phyloP scores from a whole-genome alignment of 30 jellyfish, hydroid and myxozoan species.

The Hydractinia symbiolongicarpus region DNA sequence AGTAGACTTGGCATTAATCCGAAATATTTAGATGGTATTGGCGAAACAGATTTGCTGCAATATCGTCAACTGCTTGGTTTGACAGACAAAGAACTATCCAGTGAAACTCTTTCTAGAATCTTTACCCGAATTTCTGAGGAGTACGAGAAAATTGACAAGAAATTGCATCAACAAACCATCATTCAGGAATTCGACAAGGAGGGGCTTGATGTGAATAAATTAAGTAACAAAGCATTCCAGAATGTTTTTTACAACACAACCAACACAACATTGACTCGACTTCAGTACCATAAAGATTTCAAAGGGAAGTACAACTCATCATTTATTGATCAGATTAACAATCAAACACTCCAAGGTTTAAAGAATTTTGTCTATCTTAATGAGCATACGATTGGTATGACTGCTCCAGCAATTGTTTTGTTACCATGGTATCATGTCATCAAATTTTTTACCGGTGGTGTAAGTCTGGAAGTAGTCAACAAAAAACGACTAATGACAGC shows the following conservation, averaged over 20 bases:
- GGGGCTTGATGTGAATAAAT: no score
- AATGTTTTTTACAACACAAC: not conserved
- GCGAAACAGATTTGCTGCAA: not conserved
- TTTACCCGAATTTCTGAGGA: not conserved
- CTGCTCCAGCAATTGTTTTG: not conserved
- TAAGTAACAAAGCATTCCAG: no score
- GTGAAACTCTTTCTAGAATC: no score
- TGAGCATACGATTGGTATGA: not conserved
- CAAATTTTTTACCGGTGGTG: not conserved
- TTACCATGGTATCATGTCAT: not conserved
- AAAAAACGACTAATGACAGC: not conserved
- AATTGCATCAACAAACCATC: no score
- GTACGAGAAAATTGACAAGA: not conserved
- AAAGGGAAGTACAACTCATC: not conserved
- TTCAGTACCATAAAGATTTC: not conserved
- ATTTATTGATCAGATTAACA: not conserved
- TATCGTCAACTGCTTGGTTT: not conserved
- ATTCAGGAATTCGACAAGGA: no score
- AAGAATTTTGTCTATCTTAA: not conserved
- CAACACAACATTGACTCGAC: not conserved
- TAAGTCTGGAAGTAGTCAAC: not conserved
- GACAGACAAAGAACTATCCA: not conserved
- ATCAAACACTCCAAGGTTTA: not conserved
- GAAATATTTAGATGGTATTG: not conserved
- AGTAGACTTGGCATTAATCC: not conserved